phyloP scores from a whole-genome alignment of 1,140 invertebrate species.

The Bacillus rossius region DNA sequence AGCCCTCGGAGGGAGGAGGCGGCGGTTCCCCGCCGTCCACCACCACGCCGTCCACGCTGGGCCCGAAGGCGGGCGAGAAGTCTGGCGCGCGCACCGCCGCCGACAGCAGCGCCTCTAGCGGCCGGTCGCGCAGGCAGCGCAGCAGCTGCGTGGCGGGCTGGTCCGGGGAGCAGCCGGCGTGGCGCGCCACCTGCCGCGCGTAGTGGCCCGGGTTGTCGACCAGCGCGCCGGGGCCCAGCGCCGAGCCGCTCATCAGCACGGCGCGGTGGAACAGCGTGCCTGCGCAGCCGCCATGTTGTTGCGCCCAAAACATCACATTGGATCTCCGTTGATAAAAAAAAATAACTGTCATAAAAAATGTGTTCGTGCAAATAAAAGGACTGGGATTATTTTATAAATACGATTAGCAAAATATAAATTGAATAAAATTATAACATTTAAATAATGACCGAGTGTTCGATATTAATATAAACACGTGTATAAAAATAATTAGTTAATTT shows the following conservation, averaged over 20 bases:
- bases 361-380: no score
- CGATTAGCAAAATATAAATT: no score
- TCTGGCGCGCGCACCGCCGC: conserved; percentile 50
- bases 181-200: conserved; percentile 76
- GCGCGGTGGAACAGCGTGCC: conserved; percentile 88
- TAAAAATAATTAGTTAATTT: no score
- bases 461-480: no score
- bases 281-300: conserved; percentile 47
- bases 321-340: no score
- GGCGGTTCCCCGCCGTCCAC: conserved; percentile 63
- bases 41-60: conserved; percentile 87
- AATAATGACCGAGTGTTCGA: no score
- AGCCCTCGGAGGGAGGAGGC: not conserved
- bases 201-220: conserved; percentile 83
- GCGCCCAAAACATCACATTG: no score
- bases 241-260: conserved; percentile 92
- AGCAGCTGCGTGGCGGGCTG: conserved; percentile 65
- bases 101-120: conserved; percentile 53
- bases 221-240: conserved; percentile 87
- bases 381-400: no score
- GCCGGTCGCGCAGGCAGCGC: conserved; percentile 75
- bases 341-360: no score
- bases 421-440: no score
- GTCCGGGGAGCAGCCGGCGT: conserved; percentile 80
- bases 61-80: conserved; percentile 83